These are phyloP conservation scores for Euphydryas editha DNA, from an alignment of 2,888 invertebrate genomes.

Conservation along the genomic window DNA sequence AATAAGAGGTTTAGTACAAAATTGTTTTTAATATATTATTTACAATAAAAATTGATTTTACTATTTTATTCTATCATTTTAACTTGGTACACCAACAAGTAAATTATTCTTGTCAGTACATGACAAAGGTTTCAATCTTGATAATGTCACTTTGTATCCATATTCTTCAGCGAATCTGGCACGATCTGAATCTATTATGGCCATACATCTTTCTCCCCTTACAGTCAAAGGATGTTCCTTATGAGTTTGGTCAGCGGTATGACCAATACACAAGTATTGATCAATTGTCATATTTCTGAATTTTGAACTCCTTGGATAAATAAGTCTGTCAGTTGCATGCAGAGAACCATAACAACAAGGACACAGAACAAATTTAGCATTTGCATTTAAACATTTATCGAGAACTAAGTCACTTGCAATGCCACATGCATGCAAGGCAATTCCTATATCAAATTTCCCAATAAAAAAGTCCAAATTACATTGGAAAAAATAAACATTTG, in stretches of 20 bases:
- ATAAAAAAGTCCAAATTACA: slow-evolving; percentile 95
- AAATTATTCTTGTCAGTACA: slow-evolving; percentile 97
- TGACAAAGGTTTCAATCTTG: slow-evolving; percentile 89
- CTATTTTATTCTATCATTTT: slow-evolving; percentile 45
- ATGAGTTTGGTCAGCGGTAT: slow-evolving; percentile 97
- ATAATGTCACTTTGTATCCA: slow-evolving; percentile 90
- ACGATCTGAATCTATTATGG: slow-evolving; percentile 93
- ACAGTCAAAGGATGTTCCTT: slow-evolving; percentile 86
- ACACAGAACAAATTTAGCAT: slow-evolving; percentile 93
- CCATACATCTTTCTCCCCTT: slow-evolving; percentile 94
- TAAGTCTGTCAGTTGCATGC: slow-evolving; percentile 90
- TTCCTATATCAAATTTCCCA: slow-evolving; percentile 92
- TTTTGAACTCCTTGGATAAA: slow-evolving; percentile 91
- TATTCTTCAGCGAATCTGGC: slow-evolving; percentile 88
- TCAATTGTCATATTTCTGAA: slow-evolving; percentile 78
- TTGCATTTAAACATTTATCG: slow-evolving; percentile 89
- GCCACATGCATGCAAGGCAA: slow-evolving; percentile 96
- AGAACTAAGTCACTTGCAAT: slow-evolving; percentile 96
- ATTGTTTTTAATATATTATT: slow-evolving; percentile 39
- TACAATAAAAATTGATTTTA: slow-evolving; percentile 38
- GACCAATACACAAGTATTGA: slow-evolving; percentile 92
- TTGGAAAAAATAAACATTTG: slow-evolving; percentile 91
- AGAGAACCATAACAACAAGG: slow-evolving; percentile 98
- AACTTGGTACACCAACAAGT: slow-evolving; percentile 85
- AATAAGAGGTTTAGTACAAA: slow-evolving; percentile 42